Percentiles rank a stretch among this genome's conserved stretches.
These are phyloP conservation scores for Ailuropoda melanoleuca DNA, from an alignment of 2,113 vertebrate genomes.

Conservation along the genomic window DNA sequence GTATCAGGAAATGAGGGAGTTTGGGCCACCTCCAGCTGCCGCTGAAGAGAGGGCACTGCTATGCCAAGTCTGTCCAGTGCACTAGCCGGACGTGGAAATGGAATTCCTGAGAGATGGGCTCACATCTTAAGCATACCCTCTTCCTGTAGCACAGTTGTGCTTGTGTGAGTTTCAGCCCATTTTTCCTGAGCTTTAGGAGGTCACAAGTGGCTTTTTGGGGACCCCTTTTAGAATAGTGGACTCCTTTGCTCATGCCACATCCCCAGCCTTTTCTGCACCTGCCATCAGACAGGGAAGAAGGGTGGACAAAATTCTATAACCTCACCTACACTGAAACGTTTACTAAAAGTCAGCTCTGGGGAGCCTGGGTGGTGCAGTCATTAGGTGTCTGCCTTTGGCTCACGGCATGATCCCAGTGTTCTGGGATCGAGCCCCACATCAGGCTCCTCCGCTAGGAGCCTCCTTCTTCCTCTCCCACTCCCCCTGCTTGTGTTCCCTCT, in stretches of 20 bases:
- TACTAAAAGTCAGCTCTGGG: background rate
- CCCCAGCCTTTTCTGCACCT: background rate
- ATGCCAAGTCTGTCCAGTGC: background rate
- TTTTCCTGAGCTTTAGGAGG: background rate
- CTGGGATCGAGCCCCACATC: too few relatives aligned
- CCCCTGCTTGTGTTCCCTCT: too few relatives aligned
- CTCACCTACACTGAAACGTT: background rate
- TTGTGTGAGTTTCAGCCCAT: background rate
- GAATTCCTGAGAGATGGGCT: background rate
- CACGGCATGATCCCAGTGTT: too few relatives aligned
- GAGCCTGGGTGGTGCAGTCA: too few relatives aligned
- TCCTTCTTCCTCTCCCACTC: too few relatives aligned
- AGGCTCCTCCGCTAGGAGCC: too few relatives aligned
- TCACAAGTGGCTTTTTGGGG: background rate
- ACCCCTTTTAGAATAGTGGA: background rate
- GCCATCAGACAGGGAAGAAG: background rate
- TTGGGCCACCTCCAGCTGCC: background rate
- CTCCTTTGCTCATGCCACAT: background rate
- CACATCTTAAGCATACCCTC: too few relatives aligned
- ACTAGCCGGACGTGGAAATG: background rate
- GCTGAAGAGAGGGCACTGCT: background rate
- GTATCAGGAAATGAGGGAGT: background rate
- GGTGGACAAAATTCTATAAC: background rate
- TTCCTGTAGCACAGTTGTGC: background rate
- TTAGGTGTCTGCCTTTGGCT: too few relatives aligned